Base-by-base conservation (phyloP, 1,140 invertebrate genomes). In the Drosophila mojavensis region DNA sequence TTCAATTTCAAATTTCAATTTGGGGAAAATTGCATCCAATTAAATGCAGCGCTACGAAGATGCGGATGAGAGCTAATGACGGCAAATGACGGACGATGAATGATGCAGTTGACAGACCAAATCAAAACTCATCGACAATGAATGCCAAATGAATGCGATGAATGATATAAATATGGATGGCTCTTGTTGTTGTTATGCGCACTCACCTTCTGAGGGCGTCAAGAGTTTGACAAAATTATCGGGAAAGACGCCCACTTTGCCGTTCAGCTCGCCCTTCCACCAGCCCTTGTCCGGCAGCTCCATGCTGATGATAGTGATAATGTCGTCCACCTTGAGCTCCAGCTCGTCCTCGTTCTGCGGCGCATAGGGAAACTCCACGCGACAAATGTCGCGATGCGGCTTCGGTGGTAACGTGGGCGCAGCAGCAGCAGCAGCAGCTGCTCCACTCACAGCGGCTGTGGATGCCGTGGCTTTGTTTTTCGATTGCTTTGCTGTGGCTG, bases 331-430 rank as follows among this genome's bases (percentile, higher is more conserved):
- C 68, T 94, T 95, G 33, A 99, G 93, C 2, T 96, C 96, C 65
- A 99, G 93, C 93, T 99, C 98, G 93, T 99, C 98, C 15, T 98
- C 97, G 92, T 99, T 99, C 75, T 96, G 95, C 10, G 98, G 97
- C 56, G 95, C 94, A 92, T 99, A 99, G 4, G 97, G 95, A 93
- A 95, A 99, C 62, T 98, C 93, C 17, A 98, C 98, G 89, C 95
- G 94, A 80, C 97, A 99, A 75, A 95, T 93, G 92, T 97, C 97
- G 75, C 95, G 93, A 33, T 94, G 93, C 51, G 95, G 94, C 92
- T 95, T 95, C 7, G 95, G 94, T 65, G 95, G 95, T 64, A 95
- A 89, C 56, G 92, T 92, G 36, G 94, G 94, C 53, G 77, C 91
- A 6, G 61, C 65, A 5, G 65, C 63, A 11, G 61, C 50, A 15